Base-by-base conservation (phyloP, 2,113 vertebrate species). In the Cettia cetti region DNA sequence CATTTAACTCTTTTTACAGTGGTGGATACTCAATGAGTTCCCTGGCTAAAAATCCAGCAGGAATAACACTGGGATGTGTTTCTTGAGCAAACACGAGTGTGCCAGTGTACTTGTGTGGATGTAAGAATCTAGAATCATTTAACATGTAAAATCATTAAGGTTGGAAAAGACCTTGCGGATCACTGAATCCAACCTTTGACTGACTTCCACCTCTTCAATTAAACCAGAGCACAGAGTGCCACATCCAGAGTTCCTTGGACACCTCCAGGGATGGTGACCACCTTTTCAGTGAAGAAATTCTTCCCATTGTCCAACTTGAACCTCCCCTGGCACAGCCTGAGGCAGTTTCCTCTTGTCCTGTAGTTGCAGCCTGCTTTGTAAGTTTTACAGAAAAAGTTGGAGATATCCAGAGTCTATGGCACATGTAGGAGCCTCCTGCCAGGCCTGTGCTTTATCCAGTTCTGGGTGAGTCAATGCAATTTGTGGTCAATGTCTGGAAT, bases 401-500 rank as follows among this genome's bases (percentile, higher is more conserved):
- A 10, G 54, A 50, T 35, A 75, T 27, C 81, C 68, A 74, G 53
- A 66, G 40, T 68, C 11, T 11, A 83, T 44, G 60, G 79, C 30
- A 70, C 6, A 3, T 21, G 30, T 33, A 50, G 44, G 37, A 83
- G 52, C 76, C 83, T 94, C 90, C 69, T 66, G 47, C 42, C 10
- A 20, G 52, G 4, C 0, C 60, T 66, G 61, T 30, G 81, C 81
- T 68, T 56, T 44, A 59, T 22, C 72, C 70, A 13, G 42, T 1
- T 30, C 33, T 57, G 64, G 56, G 42, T 92, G 75, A 64, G 64
- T 86, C 2, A 1, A 37, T 90, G 88, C 88, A 94, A 90, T 94
- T 94, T 80, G 76, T 93, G 88, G 93, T 95, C 94, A 86, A 71
- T 86, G 80, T 90, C 86, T 96, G 93, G 92, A 93, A 92, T 81